Evolutionary conservation across 2,113 vertebrate species (phyloP).

Genomic region (Limnothrissa miodon): DNA sequence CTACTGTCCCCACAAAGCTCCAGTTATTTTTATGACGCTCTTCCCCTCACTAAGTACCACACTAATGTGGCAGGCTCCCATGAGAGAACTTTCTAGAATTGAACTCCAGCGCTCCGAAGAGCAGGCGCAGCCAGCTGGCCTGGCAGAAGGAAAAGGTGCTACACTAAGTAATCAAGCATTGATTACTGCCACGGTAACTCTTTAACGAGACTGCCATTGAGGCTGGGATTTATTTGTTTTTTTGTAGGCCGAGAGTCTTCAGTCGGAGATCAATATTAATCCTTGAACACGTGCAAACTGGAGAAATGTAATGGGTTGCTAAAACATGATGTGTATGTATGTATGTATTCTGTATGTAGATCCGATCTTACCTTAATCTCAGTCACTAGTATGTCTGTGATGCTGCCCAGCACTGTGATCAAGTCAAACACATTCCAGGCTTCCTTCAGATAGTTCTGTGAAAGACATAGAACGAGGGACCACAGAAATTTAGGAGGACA

Average conservation of each 20-base stretch:
- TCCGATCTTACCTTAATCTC: conserved; percentile 88
- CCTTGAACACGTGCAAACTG: neutral
- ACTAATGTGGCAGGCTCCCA: neutral
- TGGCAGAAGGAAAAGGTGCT: neutral
- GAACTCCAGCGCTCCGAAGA: neutral
- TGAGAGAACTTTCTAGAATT: neutral
- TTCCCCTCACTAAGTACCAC: neutral
- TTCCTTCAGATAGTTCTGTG: conserved; percentile 91
- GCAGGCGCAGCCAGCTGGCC: neutral
- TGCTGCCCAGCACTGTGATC: conserved; percentile 97
- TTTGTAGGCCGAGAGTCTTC: neutral
- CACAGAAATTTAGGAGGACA: neutral
- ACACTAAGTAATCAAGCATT: neutral
- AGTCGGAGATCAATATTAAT: neutral
- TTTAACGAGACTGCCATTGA: neutral
- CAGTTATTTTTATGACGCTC: neutral
- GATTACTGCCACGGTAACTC: neutral
- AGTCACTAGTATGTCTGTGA: conserved; percentile 98
- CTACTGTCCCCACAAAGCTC: neutral
- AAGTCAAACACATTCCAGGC: conserved; percentile 99
- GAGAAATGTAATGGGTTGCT: neutral
- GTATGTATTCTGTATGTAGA: too few relatives aligned
- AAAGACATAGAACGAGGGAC: neutral
- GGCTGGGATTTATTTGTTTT: neutral
- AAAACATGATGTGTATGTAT: neutral